These are phyloP conservation scores for Herminia tarsipennalis DNA, from an alignment of 2,888 invertebrate genomes.

Conservation along the genomic window DNA sequence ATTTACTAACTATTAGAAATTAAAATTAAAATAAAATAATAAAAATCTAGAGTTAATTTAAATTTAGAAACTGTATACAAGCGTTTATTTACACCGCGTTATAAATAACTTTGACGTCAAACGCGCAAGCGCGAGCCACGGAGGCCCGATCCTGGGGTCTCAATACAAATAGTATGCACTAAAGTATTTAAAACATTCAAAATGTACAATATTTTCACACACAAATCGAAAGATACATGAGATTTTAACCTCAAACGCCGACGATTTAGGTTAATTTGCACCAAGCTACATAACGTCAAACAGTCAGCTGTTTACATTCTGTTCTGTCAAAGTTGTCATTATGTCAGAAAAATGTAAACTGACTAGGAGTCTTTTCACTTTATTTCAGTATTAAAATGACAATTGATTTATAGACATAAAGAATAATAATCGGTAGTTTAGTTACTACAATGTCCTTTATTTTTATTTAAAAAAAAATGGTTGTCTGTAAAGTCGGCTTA, in stretches of 20 bases:
- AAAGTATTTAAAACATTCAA: neutral
- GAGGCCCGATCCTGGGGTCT: slow-evolving; percentile 13
- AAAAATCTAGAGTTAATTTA: slow-evolving; percentile 3
- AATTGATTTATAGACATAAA: too few species aligned
- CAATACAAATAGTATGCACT: neutral
- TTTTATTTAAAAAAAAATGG: too few species aligned
- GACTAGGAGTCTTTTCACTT: neutral
- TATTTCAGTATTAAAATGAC: too few species aligned
- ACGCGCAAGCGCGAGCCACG: slow-evolving; percentile 17
- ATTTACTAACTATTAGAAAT: neutral
- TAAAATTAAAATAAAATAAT: neutral
- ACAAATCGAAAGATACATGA: slow-evolving; percentile 18
- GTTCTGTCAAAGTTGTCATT: neutral
- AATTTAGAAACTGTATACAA: slow-evolving; percentile 21
- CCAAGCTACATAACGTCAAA: slow-evolving; percentile 17
- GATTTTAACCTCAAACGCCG: slow-evolving; percentile 41
- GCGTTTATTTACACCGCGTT: slow-evolving; percentile 32
- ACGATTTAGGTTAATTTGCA: slow-evolving; percentile 39
- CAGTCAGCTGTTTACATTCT: slow-evolving; percentile 29
- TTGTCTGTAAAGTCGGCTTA: too few species aligned
- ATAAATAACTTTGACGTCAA: slow-evolving; percentile 27
- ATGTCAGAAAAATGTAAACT: too few species aligned
- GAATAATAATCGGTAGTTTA: too few species aligned
- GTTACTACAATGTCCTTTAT: too few species aligned
- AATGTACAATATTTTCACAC: slow-evolving; percentile 15